Conservation (phyloP, 2,797 vertebrate species). For the Glossophaga mutica region DNA sequence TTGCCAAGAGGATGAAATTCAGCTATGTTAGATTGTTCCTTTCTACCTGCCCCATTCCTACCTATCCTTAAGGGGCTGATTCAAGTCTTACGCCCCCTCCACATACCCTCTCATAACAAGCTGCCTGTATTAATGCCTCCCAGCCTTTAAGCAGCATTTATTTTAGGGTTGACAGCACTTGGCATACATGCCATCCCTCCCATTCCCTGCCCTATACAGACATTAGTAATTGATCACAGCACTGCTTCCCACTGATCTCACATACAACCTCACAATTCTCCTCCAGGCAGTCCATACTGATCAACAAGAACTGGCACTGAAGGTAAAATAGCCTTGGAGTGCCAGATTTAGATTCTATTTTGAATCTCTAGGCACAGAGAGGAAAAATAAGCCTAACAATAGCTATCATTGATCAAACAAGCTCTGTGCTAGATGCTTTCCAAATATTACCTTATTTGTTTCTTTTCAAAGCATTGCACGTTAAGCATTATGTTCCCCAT, state of each 20-base stretch:
- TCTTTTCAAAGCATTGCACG: neutral
- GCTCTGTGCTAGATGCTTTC: neutral
- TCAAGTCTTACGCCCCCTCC: neutral
- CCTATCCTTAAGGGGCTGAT: neutral
- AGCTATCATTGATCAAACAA: neutral
- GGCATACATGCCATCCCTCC: neutral
- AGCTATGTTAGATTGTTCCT: neutral
- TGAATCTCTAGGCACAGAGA: conserved; percentile 13
- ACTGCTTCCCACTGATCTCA: neutral
- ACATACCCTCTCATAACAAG: neutral
- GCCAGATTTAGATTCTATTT: conserved; percentile 49
- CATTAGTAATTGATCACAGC: conserved; percentile 52
- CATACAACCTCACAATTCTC: neutral
- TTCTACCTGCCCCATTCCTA: neutral
- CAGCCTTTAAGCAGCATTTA: neutral
- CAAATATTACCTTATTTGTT: neutral
- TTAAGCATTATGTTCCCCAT: neutral
- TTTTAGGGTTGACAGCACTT: neutral
- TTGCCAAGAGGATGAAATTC: conserved; percentile 4
- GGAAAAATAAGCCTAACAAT: conserved; percentile 53
- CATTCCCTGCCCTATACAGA: neutral
- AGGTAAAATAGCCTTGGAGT: neutral
- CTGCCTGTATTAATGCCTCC: neutral
- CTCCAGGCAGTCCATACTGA: neutral
- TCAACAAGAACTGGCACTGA: conserved; percentile 35